A percentile compares a stretch with the other conserved stretches of the same genome.
phyloP scores from a whole-genome alignment of 2,113 vertebrate species.

The Lepisosteus osseus region DNA sequence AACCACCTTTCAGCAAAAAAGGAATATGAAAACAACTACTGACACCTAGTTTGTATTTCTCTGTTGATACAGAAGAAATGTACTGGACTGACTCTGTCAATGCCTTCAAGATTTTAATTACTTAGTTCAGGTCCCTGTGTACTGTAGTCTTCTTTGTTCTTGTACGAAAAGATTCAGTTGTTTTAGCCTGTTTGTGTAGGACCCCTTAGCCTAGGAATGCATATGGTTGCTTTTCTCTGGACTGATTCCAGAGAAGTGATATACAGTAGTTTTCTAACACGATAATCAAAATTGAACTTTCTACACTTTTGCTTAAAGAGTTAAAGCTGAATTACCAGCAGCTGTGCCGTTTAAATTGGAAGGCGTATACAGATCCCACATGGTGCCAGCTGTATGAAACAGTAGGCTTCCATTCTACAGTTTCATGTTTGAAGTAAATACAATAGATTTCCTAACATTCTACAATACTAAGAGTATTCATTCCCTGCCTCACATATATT shows the following conservation, averaged over 20 bases:
- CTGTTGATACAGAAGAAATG: too few species aligned
- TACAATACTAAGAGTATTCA: neutral
- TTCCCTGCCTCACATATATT: neutral
- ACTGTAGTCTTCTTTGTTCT: too few species aligned
- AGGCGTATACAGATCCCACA: neutral
- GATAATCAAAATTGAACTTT: neutral
- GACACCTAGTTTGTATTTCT: too few species aligned
- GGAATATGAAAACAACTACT: too few species aligned
- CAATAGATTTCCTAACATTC: neutral
- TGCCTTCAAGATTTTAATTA: too few species aligned
- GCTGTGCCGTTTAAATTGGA: conserved; percentile 1
- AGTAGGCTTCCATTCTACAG: neutral
- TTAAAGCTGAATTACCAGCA: conserved; percentile 2
- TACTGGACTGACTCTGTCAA: too few species aligned
- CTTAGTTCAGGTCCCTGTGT: too few species aligned
- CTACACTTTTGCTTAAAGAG: neutral
- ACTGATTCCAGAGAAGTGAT: neutral
- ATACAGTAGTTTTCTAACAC: neutral
- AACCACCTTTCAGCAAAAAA: too few species aligned
- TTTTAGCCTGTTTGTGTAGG: neutral
- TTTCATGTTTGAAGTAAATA: neutral
- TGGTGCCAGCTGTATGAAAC: conserved; percentile 13
- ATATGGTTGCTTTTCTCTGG: too few species aligned
- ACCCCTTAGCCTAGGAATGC: too few species aligned
- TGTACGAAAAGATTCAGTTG: neutral